phyloP scores from a whole-genome alignment of 2,797 vertebrate species.

The Geotrypetes seraphini region DNA sequence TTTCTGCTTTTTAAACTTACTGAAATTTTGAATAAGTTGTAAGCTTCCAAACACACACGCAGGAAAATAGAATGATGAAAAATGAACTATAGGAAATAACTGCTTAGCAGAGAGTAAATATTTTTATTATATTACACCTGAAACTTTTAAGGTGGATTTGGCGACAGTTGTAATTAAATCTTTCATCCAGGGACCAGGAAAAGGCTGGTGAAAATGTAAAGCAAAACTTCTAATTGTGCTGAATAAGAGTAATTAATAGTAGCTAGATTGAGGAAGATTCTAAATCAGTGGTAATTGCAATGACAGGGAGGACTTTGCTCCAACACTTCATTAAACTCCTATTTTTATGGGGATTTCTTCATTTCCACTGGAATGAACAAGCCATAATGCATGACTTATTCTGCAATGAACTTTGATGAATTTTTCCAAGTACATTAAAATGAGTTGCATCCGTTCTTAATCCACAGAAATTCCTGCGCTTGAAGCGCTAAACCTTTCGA shows the following conservation, averaged over 20 bases:
- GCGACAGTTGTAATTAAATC: constrained; percentile 8
- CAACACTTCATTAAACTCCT: constrained; percentile 66
- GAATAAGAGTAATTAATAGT: constrained; percentile 46
- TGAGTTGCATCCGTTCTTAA: constrained; percentile 54
- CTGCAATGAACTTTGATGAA: constrained; percentile 63
- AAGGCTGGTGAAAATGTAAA: constrained; percentile 27
- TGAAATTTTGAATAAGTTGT: too few species aligned
- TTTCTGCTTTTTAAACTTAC: too few species aligned
- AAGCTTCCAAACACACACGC: too few species aligned
- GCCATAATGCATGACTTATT: constrained; percentile 58
- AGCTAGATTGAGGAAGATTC: constrained; percentile 30
- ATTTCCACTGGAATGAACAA: constrained; percentile 63
- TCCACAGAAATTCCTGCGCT: constrained; percentile 31
- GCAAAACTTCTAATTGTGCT: constrained; percentile 44
- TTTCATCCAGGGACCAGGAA: constrained; percentile 9
- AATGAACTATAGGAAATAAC: too few species aligned
- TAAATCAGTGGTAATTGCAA: constrained; percentile 49
- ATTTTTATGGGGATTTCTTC: constrained; percentile 64
- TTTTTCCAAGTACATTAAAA: constrained; percentile 64
- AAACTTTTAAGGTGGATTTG: constrained; percentile 17
- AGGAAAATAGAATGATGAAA: too few species aligned
- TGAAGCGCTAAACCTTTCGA: constrained; percentile 49
- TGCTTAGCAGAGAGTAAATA: neutral
- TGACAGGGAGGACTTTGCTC: constrained; percentile 48
- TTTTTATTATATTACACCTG: neutral